These are phyloP conservation scores for Monopis laevigella DNA, from an alignment of 2,888 invertebrate species.

Conservation along the genomic window DNA sequence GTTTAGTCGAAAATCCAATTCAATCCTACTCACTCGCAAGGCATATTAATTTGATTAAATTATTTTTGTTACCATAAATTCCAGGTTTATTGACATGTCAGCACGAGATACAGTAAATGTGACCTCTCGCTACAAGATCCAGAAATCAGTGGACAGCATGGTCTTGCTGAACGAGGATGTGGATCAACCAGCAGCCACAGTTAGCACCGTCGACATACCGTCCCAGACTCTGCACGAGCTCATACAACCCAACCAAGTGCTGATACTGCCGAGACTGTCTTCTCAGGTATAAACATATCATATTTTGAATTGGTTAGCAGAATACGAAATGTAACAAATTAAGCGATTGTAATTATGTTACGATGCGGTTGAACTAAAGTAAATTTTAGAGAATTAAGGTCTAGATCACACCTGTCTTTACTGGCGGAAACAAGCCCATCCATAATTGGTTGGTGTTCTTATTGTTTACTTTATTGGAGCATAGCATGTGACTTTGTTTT, in stretches of 20 bases:
- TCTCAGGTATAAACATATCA: conserved; percentile 76
- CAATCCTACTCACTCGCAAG: no score
- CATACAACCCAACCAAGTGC: conserved; percentile 87
- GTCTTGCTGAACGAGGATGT: conserved; percentile 91
- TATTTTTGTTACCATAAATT: conserved; percentile 17
- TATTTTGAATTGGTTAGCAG: conserved; percentile 1
- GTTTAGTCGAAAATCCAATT: no score
- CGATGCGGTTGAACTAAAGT: no score
- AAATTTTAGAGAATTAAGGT: no score
- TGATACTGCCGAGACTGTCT: conserved; percentile 87
- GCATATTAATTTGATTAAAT: no score
- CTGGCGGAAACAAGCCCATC: no score
- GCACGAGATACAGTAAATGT: conserved; percentile 70
- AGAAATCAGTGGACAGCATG: conserved; percentile 68
- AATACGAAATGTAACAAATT: no score
- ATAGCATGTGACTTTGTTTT: no score
- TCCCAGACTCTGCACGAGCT: conserved; percentile 88
- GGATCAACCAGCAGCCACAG: conserved; percentile 81
- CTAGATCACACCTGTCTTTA: no score
- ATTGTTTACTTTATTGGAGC: no score
- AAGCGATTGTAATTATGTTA: no score
- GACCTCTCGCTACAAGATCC: conserved; percentile 77
- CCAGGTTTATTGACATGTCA: conserved; percentile 75
- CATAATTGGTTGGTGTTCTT: no score
- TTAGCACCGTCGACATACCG: conserved; percentile 91